These are phyloP conservation scores for Anhinga rufa DNA, from an alignment of 2,113 vertebrate genomes.

Conservation along the genomic window DNA sequence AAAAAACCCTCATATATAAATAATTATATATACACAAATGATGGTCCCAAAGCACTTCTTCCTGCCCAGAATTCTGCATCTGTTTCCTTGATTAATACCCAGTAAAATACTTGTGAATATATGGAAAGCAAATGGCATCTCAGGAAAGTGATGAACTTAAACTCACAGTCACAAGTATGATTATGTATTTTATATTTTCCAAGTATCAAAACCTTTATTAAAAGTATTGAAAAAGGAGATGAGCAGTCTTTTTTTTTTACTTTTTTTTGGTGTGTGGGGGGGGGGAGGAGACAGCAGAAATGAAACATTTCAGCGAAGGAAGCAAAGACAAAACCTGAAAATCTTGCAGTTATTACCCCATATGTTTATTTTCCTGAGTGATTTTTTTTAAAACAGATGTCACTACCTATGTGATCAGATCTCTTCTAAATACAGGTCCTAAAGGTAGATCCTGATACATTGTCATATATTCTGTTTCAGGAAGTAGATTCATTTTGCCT, in stretches of 20 bases:
- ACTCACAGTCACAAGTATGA: neutral
- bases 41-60: neutral
- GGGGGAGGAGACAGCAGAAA: accelerated
- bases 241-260: no score
- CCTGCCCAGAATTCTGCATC: neutral
- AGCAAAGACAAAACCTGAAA: neutral
- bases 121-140: neutral
- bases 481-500: neutral
- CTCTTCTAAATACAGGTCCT: neutral
- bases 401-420: neutral
- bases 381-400: neutral
- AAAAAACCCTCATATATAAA: neutral
- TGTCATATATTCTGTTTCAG: neutral
- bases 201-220: neutral
- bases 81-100: neutral
- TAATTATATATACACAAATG: neutral
- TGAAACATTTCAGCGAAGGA: neutral
- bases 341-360: neutral
- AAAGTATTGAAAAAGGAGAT: neutral
- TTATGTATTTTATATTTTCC: neutral
- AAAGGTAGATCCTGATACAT: neutral
- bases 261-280: accelerated
- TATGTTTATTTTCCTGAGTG: neutral
- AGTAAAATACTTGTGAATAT: neutral
- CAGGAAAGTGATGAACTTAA: neutral